A percentile compares a stretch with the other conserved stretches of the same genome.
Evolutionary conservation across 2,113 vertebrate genomes (phyloP).

Genomic region (Eleginops maclovinus): DNA sequence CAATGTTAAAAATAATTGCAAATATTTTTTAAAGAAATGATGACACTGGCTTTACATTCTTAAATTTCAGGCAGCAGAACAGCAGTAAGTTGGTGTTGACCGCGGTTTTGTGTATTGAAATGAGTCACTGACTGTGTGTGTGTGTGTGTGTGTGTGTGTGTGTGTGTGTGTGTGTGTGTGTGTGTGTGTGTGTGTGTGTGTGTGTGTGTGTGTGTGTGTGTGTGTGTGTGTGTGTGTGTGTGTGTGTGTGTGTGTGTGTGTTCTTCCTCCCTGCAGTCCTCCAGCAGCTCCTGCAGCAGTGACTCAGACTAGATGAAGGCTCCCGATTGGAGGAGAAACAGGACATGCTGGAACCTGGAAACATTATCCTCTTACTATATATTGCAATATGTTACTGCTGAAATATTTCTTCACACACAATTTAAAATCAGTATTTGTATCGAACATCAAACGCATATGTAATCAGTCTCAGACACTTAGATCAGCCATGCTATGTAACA

Average conservation of each 20-base stretch:
- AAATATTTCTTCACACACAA: background rate
- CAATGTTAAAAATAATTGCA: background rate
- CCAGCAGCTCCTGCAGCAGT: conserved; percentile 76
- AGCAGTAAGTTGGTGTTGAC: too few relatives aligned
- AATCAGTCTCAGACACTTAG: background rate
- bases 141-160: too few relatives aligned
- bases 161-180: too few relatives aligned
- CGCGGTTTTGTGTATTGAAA: too few relatives aligned
- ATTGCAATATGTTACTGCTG: background rate
- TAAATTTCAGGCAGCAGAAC: too few relatives aligned
- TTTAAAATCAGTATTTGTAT: background rate
- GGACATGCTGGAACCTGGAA: background rate
- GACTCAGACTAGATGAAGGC: conserved; percentile 73
- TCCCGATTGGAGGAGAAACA: background rate
- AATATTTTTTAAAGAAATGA: background rate
- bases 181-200: too few relatives aligned
- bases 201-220: too few relatives aligned
- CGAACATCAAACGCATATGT: background rate
- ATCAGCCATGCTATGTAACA: background rate
- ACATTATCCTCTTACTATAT: background rate
- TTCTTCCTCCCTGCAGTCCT: conserved; percentile 53
- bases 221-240: too few relatives aligned
- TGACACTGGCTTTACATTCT: background rate
- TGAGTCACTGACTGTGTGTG: background rate
- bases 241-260: background rate